Base-by-base conservation (phyloP, 2,888 invertebrate genomes). In the Crepidodera aurea region DNA sequence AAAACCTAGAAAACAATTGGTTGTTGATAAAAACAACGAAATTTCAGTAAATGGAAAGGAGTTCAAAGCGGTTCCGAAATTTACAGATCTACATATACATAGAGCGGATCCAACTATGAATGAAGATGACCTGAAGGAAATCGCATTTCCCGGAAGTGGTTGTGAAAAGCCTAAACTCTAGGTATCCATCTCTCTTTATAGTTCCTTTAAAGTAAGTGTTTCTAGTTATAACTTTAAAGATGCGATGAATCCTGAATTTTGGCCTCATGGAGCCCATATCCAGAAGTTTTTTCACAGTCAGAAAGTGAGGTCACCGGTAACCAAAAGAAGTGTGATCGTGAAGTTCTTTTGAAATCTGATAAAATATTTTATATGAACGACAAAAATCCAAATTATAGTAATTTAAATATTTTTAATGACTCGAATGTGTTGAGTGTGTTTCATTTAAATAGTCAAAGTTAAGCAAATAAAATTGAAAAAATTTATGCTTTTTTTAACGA, bases 1-100 rank as follows among this genome's bases (percentile, higher is more conserved):
- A 27, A n/a, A 27, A 42, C 40, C 22, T n/a, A 54, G 54, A 42
- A 54, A 54, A 27, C 25, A 42, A 7, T 15, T 54, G 10, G 42
- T 54, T n/a, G 42, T 54, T 42, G 42, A 42, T 27, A 54, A 42
- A 25, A 54, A 54, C 37, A 42, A 54, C 6, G 54, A 54, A 40
- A 54, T 42, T 27, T 27, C 25, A 54, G 42, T 54, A 3, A 54
- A 54, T 42, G 42, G 29, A 54, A 42, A 54, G 29, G 25, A 42
- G 29, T 50, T 54, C 32, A 27, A 42, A 22, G 40, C 15, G 10
- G 29, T 42, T 25, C 53, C 53, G 42, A 42, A 54, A 42, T 42
- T 18, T 13, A 16, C 13, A 16, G 42, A 54, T 54, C 42, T 54
- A 42, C 54, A 54, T 54, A 39, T 54, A 29, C 42, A 42, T 42